Percentiles rank a stretch among this genome's conserved stretches.
phyloP scores from a whole-genome alignment of 1,140 invertebrate genomes.

The Heliconius himera region DNA sequence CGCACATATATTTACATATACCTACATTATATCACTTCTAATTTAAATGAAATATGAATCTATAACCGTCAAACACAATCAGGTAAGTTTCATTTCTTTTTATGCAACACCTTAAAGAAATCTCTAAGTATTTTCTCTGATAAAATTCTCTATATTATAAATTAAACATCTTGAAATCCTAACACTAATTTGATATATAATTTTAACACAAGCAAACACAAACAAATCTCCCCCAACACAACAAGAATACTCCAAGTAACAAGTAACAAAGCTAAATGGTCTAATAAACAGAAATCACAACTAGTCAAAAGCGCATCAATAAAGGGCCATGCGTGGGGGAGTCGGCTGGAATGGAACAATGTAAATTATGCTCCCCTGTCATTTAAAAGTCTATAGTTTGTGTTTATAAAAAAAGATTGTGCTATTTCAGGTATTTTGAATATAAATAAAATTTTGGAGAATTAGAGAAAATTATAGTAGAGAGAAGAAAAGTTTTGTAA shows the following conservation, averaged over 20 bases:
- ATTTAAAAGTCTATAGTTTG: constrained; percentile 41
- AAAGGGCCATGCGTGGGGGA: constrained; percentile 54
- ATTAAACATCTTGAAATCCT: not conserved
- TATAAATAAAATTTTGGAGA: not conserved
- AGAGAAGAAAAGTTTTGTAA: too few species aligned
- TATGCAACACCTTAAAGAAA: too few species aligned
- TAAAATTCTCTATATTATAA: too few species aligned
- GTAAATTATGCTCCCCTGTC: constrained; percentile 53
- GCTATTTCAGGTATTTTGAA: not conserved
- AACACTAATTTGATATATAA: not conserved
- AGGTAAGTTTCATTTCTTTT: too few species aligned
- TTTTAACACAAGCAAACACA: constrained; percentile 5
- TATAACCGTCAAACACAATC: too few species aligned
- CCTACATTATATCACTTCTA: too few species aligned
- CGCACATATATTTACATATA: too few species aligned
- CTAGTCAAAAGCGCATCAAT: constrained; percentile 75
- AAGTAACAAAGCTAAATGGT: constrained; percentile 64
- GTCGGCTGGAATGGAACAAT: constrained; percentile 51
- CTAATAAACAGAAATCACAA: constrained; percentile 73
- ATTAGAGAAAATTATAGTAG: not conserved
- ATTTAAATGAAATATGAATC: too few species aligned
- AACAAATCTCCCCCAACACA: constrained; percentile 31
- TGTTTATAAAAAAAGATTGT: constrained; percentile 32
- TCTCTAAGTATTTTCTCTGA: too few species aligned
- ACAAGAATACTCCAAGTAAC: constrained; percentile 33